phyloP scores from a whole-genome alignment of 2,888 invertebrate genomes.

The Drosophila atripex region DNA sequence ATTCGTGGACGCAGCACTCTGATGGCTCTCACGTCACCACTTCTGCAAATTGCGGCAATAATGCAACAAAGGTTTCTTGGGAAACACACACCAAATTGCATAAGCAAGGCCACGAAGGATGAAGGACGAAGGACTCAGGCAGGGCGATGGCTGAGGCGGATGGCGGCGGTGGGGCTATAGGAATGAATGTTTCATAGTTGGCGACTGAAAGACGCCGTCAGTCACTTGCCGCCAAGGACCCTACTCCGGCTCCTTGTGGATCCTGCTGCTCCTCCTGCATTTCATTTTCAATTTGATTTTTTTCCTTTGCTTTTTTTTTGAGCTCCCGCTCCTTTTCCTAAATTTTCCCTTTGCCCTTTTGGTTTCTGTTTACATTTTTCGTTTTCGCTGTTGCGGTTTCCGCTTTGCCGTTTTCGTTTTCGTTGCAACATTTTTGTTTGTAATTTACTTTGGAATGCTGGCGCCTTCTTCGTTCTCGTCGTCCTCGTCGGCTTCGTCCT shows the following conservation, averaged over 20 bases:
- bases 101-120: slow-evolving; percentile 47
- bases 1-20: slow-evolving; percentile 71
- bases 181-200: slow-evolving; percentile 28
- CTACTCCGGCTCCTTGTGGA: slow-evolving; percentile 1
- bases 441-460: slow-evolving; percentile 77
- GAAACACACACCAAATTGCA: slow-evolving; percentile 77
- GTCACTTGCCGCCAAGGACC: slow-evolving; percentile 51
- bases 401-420: slow-evolving; percentile 60
- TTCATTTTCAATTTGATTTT: slow-evolving; percentile 62
- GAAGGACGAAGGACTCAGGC: neutral
- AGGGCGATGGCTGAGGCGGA: too few species aligned
- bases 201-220: slow-evolving; percentile 67
- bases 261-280: slow-evolving; percentile 47
- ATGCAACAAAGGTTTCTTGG: slow-evolving; percentile 77
- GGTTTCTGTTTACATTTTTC: slow-evolving; percentile 67
- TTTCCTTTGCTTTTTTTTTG: neutral
- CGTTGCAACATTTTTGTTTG: slow-evolving; percentile 76
- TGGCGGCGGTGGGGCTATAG: neutral
- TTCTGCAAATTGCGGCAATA: slow-evolving; percentile 77
- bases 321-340: neutral
- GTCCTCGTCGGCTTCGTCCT: slow-evolving; percentile 2
- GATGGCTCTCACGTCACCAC: slow-evolving; percentile 77
- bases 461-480: slow-evolving; percentile 20
- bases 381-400: slow-evolving; percentile 64
- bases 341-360: slow-evolving; percentile 15